Evolutionary conservation across 2,797 vertebrate genomes (phyloP).

Genomic region (Galagoides demidoff): DNA sequence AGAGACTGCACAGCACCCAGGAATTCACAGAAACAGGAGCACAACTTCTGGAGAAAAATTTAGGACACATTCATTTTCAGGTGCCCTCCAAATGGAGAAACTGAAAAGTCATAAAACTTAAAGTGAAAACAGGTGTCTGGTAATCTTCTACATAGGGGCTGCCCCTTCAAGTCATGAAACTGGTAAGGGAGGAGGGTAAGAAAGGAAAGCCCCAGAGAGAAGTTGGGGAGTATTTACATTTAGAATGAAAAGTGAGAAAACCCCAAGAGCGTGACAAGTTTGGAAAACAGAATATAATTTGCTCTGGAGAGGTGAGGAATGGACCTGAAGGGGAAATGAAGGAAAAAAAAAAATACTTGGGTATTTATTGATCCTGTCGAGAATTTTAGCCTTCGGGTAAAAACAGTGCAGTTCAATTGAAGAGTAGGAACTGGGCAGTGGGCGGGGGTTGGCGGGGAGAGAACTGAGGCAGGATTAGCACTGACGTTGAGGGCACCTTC

Average conservation of each 20-base stretch:
- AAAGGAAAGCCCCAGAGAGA: neutral
- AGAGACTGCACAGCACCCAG: neutral
- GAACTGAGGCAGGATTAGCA: neutral
- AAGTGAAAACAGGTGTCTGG: neutral
- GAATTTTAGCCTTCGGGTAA: neutral
- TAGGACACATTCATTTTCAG: neutral
- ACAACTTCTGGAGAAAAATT: neutral
- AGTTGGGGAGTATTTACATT: neutral
- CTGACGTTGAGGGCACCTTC: neutral
- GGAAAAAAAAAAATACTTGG: neutral
- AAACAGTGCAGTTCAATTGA: neutral
- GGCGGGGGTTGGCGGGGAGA: no score
- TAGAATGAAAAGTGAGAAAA: neutral
- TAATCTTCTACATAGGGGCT: neutral
- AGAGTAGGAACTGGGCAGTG: neutral
- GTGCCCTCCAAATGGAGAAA: neutral
- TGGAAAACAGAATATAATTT: neutral
- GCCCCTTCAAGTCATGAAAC: neutral
- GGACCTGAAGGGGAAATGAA: neutral
- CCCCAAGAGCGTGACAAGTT: no score
- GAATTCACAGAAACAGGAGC: neutral
- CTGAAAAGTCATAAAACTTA: neutral
- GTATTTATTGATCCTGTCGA: neutral
- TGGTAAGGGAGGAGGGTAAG: neutral
- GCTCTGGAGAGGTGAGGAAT: neutral